Evolutionary conservation across 2,888 invertebrate species (phyloP).

Genomic region (Allophyes oxyacanthae): DNA sequence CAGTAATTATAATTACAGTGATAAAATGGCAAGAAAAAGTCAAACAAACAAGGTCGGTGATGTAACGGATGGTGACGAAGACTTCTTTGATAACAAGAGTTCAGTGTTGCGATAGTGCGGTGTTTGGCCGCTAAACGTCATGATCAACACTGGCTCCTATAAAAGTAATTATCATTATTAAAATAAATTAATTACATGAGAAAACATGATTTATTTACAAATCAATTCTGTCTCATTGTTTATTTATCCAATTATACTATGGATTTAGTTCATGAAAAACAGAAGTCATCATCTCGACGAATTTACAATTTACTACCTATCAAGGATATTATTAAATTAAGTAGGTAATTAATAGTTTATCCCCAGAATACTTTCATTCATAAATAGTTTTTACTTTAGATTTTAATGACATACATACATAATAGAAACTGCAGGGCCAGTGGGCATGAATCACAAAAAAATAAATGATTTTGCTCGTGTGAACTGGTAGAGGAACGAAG

Average conservation of each 20-base stretch:
- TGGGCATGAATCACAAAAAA: constrained; percentile 47
- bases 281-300: constrained; percentile 2
- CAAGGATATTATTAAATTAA: no score
- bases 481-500: constrained; percentile 57
- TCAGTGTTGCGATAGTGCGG: constrained; percentile 67
- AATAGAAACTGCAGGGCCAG: constrained; percentile 32
- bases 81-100: constrained; percentile 73
- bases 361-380: not conserved
- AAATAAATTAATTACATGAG: constrained; percentile 50
- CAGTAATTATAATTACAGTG: constrained; percentile 37
- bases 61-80: constrained; percentile 79
- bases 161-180: constrained; percentile 51
- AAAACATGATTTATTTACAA: constrained; percentile 56
- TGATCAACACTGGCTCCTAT: constrained; percentile 52
- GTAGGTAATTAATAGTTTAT: not conserved
- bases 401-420: constrained; percentile 16
- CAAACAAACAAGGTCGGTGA: constrained; percentile 86
- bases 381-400: not conserved
- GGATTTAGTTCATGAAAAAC: constrained; percentile 3
- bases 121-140: constrained; percentile 64
- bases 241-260: constrained; percentile 26
- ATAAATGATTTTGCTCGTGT: constrained; percentile 53
- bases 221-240: constrained; percentile 32
- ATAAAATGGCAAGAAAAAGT: constrained; percentile 70
- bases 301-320: constrained; percentile 2